These are phyloP conservation scores for Trematomus loennbergii DNA, from an alignment of 2,113 vertebrate species.

Conservation along the genomic window DNA sequence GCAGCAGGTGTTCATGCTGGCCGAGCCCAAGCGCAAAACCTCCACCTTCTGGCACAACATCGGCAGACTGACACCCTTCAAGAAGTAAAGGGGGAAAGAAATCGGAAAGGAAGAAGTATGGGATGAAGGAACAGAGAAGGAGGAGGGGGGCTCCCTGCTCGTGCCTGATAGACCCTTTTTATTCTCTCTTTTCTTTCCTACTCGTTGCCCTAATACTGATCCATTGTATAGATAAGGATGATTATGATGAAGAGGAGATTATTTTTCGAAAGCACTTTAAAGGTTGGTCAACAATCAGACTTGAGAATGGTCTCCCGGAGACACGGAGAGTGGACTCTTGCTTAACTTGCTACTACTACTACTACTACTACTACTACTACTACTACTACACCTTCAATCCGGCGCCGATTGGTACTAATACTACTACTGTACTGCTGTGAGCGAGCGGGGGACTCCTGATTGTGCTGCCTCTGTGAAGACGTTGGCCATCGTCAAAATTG, in stretches of 20 bases:
- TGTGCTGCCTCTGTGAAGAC: slow-evolving; percentile 59
- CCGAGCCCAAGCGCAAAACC: slow-evolving; percentile 94
- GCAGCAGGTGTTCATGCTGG: slow-evolving; percentile 94
- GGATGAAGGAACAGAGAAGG: slow-evolving; percentile 21
- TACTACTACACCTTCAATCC: slow-evolving; percentile 51
- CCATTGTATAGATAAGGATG: slow-evolving; percentile 77
- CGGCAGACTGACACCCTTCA: slow-evolving; percentile 93
- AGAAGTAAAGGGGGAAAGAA: slow-evolving; percentile 81
- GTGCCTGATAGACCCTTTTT: slow-evolving; percentile 76
- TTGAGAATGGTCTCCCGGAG: slow-evolving; percentile 73
- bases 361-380: slow-evolving; percentile 55
- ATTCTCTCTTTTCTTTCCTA: slow-evolving; percentile 51
- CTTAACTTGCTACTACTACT: slow-evolving; percentile 63
- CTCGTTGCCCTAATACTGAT: slow-evolving; percentile 45
- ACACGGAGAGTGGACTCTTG: slow-evolving; percentile 51
- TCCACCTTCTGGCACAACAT: slow-evolving; percentile 98
- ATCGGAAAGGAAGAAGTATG: background rate
- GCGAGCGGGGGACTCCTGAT: slow-evolving; percentile 46
- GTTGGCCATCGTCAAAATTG: slow-evolving; percentile 50
- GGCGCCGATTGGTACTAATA: slow-evolving; percentile 57
- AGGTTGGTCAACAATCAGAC: slow-evolving; percentile 79
- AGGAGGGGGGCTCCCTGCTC: slow-evolving; percentile 62
- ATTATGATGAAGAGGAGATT: slow-evolving; percentile 40
- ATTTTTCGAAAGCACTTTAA: slow-evolving; percentile 88
- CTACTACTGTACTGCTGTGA: slow-evolving; percentile 71